phyloP scores from a whole-genome alignment of 1,140 invertebrate genomes.

The Orchestia grillus region DNA sequence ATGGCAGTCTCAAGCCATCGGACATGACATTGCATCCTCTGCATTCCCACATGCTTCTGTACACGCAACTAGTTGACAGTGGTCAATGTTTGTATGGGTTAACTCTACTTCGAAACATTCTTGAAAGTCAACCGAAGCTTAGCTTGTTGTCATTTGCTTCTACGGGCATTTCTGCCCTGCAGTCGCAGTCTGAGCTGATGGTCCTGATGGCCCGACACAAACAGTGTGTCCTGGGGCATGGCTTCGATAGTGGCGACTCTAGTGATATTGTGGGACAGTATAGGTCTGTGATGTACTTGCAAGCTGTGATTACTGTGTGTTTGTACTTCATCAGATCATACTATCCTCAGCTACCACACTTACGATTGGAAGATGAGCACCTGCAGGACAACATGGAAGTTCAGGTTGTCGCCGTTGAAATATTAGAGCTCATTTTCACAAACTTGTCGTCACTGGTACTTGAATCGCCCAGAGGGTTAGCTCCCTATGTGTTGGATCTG shows the following conservation, averaged over 20 bases:
- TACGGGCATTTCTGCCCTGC: slow-evolving; percentile 61
- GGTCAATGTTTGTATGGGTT: slow-evolving; percentile 84
- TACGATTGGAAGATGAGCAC: slow-evolving; percentile 80
- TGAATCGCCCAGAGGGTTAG: slow-evolving; percentile 84
- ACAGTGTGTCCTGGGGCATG: slow-evolving; percentile 85
- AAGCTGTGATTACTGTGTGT: slow-evolving; percentile 83
- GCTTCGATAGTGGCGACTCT: slow-evolving; percentile 80
- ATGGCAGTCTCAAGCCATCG: background rate
- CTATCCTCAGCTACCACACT: slow-evolving; percentile 81
- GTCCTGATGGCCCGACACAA: slow-evolving; percentile 82
- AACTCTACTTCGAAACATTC: slow-evolving; percentile 81
- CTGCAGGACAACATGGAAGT: slow-evolving; percentile 80
- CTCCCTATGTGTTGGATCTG: slow-evolving; percentile 86
- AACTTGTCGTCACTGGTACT: slow-evolving; percentile 86
- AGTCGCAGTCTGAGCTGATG: slow-evolving; percentile 61
- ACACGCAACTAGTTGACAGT: slow-evolving; percentile 85
- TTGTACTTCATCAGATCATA: slow-evolving; percentile 86
- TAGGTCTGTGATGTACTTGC: slow-evolving; percentile 86
- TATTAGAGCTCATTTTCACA: slow-evolving; percentile 82
- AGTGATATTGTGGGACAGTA: slow-evolving; percentile 73
- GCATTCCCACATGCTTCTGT: slow-evolving; percentile 87
- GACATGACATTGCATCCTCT: slow-evolving; percentile 77
- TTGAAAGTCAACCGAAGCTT: slow-evolving; percentile 78
- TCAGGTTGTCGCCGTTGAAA: slow-evolving; percentile 83
- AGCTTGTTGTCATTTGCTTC: slow-evolving; percentile 64